Conservation (phyloP, 2,888 invertebrate genomes). For the Phrixothrix hirtus region DNA sequence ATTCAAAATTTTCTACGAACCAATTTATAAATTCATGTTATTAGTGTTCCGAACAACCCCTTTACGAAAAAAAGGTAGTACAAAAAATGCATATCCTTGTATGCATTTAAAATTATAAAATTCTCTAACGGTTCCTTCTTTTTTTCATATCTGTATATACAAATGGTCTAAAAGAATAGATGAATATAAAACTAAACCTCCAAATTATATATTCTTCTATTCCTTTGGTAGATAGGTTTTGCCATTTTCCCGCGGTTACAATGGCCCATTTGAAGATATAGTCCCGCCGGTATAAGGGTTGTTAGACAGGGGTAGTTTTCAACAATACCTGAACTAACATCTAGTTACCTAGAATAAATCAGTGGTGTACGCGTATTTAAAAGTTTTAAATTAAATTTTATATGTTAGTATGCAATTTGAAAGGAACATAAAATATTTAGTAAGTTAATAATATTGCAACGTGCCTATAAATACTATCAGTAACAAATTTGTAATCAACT, state of each 20-base stretch:
- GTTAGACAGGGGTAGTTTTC: conserved; percentile 35
- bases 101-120: too few relatives aligned
- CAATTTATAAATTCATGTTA: too few relatives aligned
- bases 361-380: conserved; percentile 33
- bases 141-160: background rate
- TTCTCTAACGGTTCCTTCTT: conserved; percentile 14
- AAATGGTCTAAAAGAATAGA: conserved; percentile 18
- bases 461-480: background rate
- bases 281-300: conserved; percentile 34
- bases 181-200: conserved; percentile 21
- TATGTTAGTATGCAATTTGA: background rate
- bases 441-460: background rate
- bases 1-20: too few relatives aligned
- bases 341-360: conserved; percentile 24
- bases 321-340: conserved; percentile 32
- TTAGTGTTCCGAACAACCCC: too few relatives aligned
- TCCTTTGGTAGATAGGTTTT: conserved; percentile 12
- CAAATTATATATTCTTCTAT: conserved; percentile 24
- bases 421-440: background rate
- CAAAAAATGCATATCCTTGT: too few relatives aligned
- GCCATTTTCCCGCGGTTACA: conserved; percentile 36
- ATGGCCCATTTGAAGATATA: conserved; percentile 39
- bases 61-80: too few relatives aligned
- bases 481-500: background rate
- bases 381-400: background rate